phyloP scores from a whole-genome alignment of 2,888 invertebrate species.

The Therioaphis trifolii region DNA sequence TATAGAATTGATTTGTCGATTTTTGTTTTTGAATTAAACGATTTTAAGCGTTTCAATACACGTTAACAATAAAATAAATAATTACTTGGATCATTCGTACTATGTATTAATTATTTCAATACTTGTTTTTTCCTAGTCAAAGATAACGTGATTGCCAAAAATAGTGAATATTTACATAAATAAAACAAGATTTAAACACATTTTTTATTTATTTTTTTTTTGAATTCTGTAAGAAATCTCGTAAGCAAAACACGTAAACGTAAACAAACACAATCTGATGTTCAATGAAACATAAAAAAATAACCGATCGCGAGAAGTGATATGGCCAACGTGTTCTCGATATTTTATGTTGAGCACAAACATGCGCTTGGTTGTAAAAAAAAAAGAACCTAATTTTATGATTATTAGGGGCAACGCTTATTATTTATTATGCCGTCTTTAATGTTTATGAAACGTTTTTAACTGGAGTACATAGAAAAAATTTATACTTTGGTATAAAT shows the following conservation, averaged over 20 bases:
- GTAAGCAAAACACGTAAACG: conserved; percentile 3
- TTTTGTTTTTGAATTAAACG: too few relatives aligned
- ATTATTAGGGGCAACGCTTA: background rate
- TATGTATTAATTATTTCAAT: background rate
- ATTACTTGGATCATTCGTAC: too few relatives aligned
- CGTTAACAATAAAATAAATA: too few relatives aligned
- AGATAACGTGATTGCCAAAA: background rate
- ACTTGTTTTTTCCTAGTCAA: background rate
- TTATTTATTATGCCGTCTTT: conserved; percentile 23
- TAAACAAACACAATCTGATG: conserved; percentile 22
- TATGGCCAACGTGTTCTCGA: conserved; percentile 13
- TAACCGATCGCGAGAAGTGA: conserved; percentile 17
- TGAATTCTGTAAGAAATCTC: background rate
- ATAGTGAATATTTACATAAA: background rate
- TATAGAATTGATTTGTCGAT: too few relatives aligned
- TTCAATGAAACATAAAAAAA: background rate
- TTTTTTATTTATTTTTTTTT: too few relatives aligned
- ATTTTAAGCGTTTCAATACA: too few relatives aligned
- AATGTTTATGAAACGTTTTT: conserved; percentile 31
- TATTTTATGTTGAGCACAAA: conserved; percentile 1
- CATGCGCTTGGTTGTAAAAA: background rate
- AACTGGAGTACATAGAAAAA: conserved; percentile 3
- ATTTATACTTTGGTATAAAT: background rate
- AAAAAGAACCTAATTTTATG: conserved; percentile 25
- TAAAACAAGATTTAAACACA: conserved; percentile 8